Percentiles rank a stretch among this genome's conserved stretches.
These are phyloP conservation scores for Oreochromis mossambicus DNA, from an alignment of 2,797 vertebrate genomes.

Conservation along the genomic window DNA sequence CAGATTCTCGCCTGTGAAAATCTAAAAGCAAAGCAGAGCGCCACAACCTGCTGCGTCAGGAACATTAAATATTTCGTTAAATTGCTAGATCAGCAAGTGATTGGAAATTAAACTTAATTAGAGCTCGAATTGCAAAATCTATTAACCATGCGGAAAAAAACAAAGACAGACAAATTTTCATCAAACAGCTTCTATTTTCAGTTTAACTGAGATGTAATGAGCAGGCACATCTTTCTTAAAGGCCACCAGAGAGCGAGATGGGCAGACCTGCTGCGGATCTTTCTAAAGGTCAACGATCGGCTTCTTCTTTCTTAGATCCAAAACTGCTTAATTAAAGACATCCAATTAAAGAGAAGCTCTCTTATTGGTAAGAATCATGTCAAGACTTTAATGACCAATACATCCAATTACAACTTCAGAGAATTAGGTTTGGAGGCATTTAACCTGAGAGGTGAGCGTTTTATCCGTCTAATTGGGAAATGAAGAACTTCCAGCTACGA, in stretches of 20 bases:
- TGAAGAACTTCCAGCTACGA: background rate
- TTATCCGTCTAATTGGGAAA: background rate
- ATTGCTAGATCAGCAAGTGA: background rate
- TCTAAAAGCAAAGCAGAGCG: background rate
- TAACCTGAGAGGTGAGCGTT: background rate
- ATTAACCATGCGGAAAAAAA: background rate
- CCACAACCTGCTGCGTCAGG: background rate
- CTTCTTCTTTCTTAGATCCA: background rate
- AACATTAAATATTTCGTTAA: constrained; percentile 25
- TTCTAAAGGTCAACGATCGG: constrained; percentile 6
- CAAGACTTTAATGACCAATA: background rate
- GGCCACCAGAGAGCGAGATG: background rate
- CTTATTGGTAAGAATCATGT: background rate
- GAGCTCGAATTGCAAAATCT: background rate
- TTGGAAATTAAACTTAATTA: constrained; percentile 30
- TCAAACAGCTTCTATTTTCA: background rate
- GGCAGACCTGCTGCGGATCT: background rate
- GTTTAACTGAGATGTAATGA: background rate
- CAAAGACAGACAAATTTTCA: background rate
- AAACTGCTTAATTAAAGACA: constrained; percentile 6
- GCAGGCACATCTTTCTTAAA: background rate
- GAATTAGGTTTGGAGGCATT: background rate
- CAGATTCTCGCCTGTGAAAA: background rate
- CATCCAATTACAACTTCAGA: background rate
- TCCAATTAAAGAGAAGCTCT: background rate